Conservation (phyloP, 2,797 vertebrate species). For the Emys orbicularis region DNA sequence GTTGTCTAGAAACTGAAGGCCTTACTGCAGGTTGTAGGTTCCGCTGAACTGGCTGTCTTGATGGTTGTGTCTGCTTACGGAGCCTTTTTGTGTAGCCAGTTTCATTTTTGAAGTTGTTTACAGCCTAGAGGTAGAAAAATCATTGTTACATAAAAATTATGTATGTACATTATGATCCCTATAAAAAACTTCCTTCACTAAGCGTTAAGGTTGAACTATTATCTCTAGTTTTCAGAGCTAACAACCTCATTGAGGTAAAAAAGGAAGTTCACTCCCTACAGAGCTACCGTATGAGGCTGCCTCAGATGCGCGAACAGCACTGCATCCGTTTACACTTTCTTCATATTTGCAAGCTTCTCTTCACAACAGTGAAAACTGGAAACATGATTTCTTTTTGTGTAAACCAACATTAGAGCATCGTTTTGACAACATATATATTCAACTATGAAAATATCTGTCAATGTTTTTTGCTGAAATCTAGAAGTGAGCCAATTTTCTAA, state of each 20-base stretch:
- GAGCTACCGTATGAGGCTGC: not conserved
- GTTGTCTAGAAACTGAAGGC: constrained; percentile 84
- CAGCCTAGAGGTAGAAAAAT: constrained; percentile 84
- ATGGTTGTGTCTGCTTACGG: constrained; percentile 80
- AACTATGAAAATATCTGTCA: not conserved
- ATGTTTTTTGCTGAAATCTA: not conserved
- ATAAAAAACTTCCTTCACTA: fast-evolving
- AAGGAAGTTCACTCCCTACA: not conserved
- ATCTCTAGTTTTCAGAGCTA: not conserved
- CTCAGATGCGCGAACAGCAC: not conserved
- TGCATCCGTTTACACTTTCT: not conserved
- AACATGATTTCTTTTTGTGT: not conserved
- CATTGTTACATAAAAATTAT: not conserved
- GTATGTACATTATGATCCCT: not conserved
- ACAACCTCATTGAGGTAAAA: not conserved
- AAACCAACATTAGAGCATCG: not conserved
- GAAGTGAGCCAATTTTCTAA: not conserved
- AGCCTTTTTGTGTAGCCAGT: constrained; percentile 86
- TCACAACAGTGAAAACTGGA: not conserved
- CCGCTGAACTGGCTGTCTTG: constrained; percentile 78
- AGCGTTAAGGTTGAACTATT: not conserved
- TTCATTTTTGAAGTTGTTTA: constrained; percentile 97
- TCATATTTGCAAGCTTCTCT: not conserved
- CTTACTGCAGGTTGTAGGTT: constrained; percentile 81
- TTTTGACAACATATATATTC: not conserved